Conservation (phyloP, 2,888 invertebrate genomes). For the Scelioninae gen. 1 region DNA sequence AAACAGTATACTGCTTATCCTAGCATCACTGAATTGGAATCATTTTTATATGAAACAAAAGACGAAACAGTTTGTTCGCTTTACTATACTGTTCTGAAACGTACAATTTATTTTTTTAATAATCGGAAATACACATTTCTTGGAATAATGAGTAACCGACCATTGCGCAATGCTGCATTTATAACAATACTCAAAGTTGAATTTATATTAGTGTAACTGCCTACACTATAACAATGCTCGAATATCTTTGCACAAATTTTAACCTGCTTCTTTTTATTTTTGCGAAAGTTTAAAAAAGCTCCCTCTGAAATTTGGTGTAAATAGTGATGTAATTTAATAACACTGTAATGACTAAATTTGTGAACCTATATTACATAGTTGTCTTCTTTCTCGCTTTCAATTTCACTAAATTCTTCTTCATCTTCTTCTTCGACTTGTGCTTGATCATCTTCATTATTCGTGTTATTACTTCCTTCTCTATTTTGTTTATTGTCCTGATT, state of each 20-base stretch:
- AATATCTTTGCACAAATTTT: constrained; percentile 46
- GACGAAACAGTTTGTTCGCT: constrained; percentile 28
- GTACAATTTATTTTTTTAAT: constrained; percentile 52
- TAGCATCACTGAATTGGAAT: not conserved
- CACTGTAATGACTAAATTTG: constrained; percentile 31
- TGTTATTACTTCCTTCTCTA: no score
- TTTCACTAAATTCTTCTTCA: no score
- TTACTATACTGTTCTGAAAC: constrained; percentile 38
- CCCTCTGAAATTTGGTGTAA: constrained; percentile 36
- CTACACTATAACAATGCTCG: constrained; percentile 56
- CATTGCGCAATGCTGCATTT: not conserved
- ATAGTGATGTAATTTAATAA: constrained; percentile 27
- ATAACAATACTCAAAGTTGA: not conserved
- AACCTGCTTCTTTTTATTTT: constrained; percentile 33
- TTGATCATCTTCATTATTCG: no score
- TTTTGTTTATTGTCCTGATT: no score
- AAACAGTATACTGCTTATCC: constrained; percentile 40
- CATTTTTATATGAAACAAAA: constrained; percentile 13
- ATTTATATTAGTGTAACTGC: constrained; percentile 39
- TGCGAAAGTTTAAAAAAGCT: constrained; percentile 32
- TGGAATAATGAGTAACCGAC: not conserved
- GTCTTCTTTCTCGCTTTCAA: no score
- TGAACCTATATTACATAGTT: constrained; percentile 13
- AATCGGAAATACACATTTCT: constrained; percentile 35
- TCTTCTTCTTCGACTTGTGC: no score